A percentile compares a stretch with the other conserved stretches of the same genome.
Evolutionary conservation across 2,888 invertebrate genomes (phyloP).

Genomic region (Pammene aurita): DNA sequence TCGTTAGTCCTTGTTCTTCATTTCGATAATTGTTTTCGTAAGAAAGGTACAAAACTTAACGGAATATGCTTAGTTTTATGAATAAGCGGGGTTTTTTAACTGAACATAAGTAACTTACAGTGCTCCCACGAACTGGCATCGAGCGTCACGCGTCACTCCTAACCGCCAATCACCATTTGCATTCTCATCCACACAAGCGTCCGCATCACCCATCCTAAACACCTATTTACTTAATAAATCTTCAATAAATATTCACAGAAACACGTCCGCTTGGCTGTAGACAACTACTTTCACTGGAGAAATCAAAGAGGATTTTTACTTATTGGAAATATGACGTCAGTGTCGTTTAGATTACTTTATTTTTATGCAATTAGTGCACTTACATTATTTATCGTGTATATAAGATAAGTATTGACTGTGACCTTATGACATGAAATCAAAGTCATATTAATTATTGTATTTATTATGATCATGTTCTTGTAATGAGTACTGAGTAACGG

Average conservation of each 20-base stretch:
- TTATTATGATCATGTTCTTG: neutral
- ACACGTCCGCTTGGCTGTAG: conserved; percentile 9
- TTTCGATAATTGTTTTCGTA: no score
- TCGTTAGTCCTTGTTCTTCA: no score
- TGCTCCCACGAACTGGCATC: neutral
- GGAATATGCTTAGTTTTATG: no score
- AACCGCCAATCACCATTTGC: conserved; percentile 1
- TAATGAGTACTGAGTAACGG: neutral
- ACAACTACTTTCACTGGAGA: conserved; percentile 20
- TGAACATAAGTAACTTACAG: conserved; percentile 15
- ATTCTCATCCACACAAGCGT: neutral
- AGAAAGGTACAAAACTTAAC: no score
- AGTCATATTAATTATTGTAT: neutral
- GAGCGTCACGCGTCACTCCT: neutral
- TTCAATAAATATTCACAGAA: neutral
- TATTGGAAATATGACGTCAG: conserved; percentile 8
- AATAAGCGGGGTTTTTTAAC: no score
- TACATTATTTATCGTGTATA: conserved; percentile 8
- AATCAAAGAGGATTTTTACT: conserved; percentile 8
- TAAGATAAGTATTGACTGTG: conserved; percentile 5
- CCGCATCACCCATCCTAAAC: neutral
- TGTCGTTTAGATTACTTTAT: conserved; percentile 9
- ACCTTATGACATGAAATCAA: neutral
- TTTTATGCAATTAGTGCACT: neutral
- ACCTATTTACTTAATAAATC: neutral